Base-by-base conservation (phyloP, 2,113 vertebrate genomes). In the Otocyon megalotis region DNA sequence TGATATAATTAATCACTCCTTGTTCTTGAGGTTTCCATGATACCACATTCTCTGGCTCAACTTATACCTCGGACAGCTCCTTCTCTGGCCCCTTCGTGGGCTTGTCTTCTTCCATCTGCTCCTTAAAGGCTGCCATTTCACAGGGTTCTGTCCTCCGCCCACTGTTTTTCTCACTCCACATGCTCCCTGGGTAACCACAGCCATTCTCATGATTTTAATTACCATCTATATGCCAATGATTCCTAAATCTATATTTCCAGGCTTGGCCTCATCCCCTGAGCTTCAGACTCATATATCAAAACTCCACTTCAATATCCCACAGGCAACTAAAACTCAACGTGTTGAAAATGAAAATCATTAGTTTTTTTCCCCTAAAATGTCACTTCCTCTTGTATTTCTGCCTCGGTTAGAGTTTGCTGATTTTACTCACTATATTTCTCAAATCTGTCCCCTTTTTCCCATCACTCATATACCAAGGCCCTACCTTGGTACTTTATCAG, bases 101-200 rank as follows among this genome's bases (percentile, higher is more conserved):
- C 93, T 95, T 43, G 0, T 92, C 91, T 72, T 82, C 80, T 84
- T 53, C 96, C 98, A 98, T 98, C 97, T 98, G 98, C 97, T 97
- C 79, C 28, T 62, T 11, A 11, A 60, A 89, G 15, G 50, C 81
- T 98, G 97, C 94, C 92, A 79, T 95, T 83, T 97, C 93, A 56
- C 90, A 72, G 90, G 96, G 97, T 82, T 96, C 97, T 88, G 95
- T 96, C 97, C 97, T 95, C 95, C 97, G 50, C 97, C 97, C 95
- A 92, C 97, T 32, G 63, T 30, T 94, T 88, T 82, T 79, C 97
- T 94, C 97, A 90, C 80, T 93, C 94, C 97, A 97, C 96, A 90
- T 93, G 98, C 96, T 98, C 97, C 77, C 84, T 77, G 80, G 74
- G 54, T 56, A 96, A 76, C 63, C 76, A 92, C 58, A 95, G 43